phyloP scores from a whole-genome alignment of 2,797 vertebrate genomes.

The Galaxias olidus region DNA sequence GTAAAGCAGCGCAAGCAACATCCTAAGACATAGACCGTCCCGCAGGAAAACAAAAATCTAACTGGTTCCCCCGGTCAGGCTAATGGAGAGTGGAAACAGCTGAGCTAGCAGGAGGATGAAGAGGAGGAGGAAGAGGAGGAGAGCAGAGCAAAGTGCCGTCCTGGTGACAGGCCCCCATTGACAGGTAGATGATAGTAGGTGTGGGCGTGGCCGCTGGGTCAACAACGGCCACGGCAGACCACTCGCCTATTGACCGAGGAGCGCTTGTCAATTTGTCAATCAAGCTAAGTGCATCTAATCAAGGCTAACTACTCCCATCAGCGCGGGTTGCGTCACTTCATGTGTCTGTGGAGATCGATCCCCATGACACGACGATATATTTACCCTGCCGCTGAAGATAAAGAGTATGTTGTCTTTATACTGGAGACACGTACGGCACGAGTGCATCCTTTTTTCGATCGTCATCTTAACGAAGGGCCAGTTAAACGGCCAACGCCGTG shows the following conservation, averaged over 20 bases:
- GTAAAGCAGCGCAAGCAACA: too few species aligned
- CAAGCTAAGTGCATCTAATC: conserved; percentile 69
- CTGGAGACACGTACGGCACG: too few species aligned
- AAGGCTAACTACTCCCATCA: conserved; percentile 61
- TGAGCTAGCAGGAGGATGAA: conserved; percentile 35
- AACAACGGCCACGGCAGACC: conserved; percentile 42
- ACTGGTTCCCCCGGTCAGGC: not conserved
- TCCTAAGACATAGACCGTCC: not conserved
- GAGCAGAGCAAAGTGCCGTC: not conserved
- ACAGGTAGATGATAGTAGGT: conserved; percentile 54
- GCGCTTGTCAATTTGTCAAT: conserved; percentile 72
- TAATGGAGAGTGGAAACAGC: conserved; percentile 27
- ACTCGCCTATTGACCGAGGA: conserved; percentile 54
- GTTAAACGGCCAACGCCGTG: too few species aligned
- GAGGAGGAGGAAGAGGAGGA: conserved; percentile 24
- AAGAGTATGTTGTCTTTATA: too few species aligned
- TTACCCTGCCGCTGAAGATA: conserved; percentile 20
- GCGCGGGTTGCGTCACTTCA: conserved; percentile 46
- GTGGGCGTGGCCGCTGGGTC: conserved; percentile 54
- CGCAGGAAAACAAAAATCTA: not conserved
- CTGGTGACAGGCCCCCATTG: conserved; percentile 31
- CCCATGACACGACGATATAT: conserved; percentile 59
- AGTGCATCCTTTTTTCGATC: too few species aligned
- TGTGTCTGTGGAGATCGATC: conserved; percentile 55
- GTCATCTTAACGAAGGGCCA: too few species aligned